Percentiles rank a stretch among this genome's conserved stretches.
phyloP scores from a whole-genome alignment of 2,797 vertebrate species.

The Lepus townsendii region DNA sequence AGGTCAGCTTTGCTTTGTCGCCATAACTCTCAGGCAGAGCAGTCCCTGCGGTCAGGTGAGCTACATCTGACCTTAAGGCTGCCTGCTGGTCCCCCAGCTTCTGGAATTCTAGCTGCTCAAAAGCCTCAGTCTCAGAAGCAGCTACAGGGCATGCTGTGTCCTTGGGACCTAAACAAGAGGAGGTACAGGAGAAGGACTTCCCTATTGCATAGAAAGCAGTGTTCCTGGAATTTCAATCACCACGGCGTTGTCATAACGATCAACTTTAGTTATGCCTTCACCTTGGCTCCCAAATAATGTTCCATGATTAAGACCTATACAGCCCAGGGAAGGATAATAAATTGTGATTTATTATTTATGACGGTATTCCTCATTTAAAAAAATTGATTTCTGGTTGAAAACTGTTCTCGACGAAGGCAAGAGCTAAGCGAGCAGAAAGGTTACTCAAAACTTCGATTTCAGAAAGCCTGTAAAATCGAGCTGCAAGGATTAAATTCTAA shows the following conservation, averaged over 20 bases:
- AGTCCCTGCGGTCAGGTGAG: background rate
- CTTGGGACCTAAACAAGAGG: background rate
- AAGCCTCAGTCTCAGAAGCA: background rate
- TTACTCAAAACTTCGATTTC: background rate
- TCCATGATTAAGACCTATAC: background rate
- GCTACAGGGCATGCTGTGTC: background rate
- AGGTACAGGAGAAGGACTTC: background rate
- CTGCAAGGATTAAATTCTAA: background rate
- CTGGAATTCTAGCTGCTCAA: background rate
- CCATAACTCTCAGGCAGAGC: background rate
- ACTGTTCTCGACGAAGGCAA: conserved; percentile 39
- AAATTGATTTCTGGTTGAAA: conserved; percentile 1
- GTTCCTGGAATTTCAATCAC: background rate
- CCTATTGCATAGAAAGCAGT: background rate
- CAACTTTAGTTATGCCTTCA: background rate
- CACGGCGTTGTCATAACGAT: background rate
- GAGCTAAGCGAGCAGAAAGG: background rate
- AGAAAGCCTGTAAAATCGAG: background rate
- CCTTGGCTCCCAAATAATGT: background rate
- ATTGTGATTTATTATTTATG: background rate
- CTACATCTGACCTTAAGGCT: conserved; percentile 22
- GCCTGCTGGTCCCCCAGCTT: background rate
- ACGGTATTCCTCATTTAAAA: background rate
- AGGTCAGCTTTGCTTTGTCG: background rate
- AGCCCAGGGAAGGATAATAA: background rate